Conservation (phyloP, 2,797 vertebrate genomes). For the Enteromius paludinosus region DNA sequence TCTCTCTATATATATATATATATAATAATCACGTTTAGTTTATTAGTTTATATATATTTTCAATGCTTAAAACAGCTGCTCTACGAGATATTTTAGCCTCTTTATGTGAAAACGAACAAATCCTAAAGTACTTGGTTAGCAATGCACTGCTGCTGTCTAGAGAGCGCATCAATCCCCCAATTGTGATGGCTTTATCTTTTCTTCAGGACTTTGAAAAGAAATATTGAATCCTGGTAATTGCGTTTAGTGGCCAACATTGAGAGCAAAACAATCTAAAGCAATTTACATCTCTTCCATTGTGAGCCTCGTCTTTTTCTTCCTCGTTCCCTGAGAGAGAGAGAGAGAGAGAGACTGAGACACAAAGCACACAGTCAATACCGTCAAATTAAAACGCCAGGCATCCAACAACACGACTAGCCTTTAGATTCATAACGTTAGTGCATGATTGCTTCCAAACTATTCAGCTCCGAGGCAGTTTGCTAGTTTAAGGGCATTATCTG, state of each 20-base stretch:
- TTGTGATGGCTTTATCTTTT: conserved; percentile 31
- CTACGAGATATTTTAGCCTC: background rate
- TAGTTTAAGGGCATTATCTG: conserved; percentile 25
- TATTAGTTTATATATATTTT: no score
- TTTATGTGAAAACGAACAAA: background rate
- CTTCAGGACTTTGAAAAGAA: conserved; percentile 34
- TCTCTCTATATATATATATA: no score
- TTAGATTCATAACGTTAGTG: conserved; percentile 9
- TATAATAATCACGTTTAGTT: no score
- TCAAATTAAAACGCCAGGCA: conserved; percentile 15
- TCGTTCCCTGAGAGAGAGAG: background rate
- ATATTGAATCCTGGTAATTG: conserved; percentile 42
- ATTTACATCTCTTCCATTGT: conserved; percentile 40
- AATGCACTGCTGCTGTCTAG: background rate
- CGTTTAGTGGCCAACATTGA: conserved; percentile 34
- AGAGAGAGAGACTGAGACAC: conserved; percentile 16
- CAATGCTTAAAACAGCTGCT: background rate
- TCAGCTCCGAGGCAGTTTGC: conserved; percentile 17
- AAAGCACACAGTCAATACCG: conserved; percentile 27
- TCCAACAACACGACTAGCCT: background rate
- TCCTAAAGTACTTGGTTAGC: background rate
- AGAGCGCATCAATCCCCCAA: conserved; percentile 1
- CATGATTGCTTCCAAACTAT: conserved; percentile 9
- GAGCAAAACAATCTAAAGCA: conserved; percentile 37
- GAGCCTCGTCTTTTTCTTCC: conserved; percentile 12